Base-by-base conservation (phyloP, 2,888 invertebrate genomes). In the Deilephila elpenor region DNA sequence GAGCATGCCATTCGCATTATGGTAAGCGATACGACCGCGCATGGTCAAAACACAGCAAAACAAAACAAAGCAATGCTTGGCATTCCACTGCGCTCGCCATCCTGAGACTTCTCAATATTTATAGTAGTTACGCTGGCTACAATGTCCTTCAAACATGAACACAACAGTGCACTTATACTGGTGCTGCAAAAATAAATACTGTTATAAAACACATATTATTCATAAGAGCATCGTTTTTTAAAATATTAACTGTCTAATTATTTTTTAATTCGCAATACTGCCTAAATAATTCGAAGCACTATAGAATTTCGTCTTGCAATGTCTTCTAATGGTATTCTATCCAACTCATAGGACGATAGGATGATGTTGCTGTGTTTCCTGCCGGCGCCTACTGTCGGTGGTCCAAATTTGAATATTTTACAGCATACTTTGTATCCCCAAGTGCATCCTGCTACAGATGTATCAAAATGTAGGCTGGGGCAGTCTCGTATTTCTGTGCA, bases 391-490 rank as follows among this genome's bases (percentile, higher is more conserved):
- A 79, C 76, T 0, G 86, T 83, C 0, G 88, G 86, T 8, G 83
- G 53, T 1, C 74, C 72, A 0, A 73, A 56, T 7, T 73, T 75
- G 25, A 80, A 76, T 1, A 79, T 72, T 77, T 80, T 86, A 77
- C 91, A 91, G 80, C 91, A 91, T 0, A 91, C 89, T 74, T 81
- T 85, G 74, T 79, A 78, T 8, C 83, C 81, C 59, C 77, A 76
- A 0, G 82, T 67, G 75, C 91, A 91, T 6, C 89, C 91, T 0
- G 87, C 56, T 6, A 90, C 82, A 4, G 74, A 74, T 0, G 81
- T 20, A 25, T 90, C 91, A 71, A 89, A 85, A 0, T 73, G 73
- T 62, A 85, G 71, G 0, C 74, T 70, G 0, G 78, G 82, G 73
- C 90, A 90, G 17, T 82, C 60, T n/a, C 79, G 78, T 34, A 89